These are phyloP conservation scores for Eudyptes chrysolophus DNA, from an alignment of 2,113 vertebrate species.

Conservation along the genomic window DNA sequence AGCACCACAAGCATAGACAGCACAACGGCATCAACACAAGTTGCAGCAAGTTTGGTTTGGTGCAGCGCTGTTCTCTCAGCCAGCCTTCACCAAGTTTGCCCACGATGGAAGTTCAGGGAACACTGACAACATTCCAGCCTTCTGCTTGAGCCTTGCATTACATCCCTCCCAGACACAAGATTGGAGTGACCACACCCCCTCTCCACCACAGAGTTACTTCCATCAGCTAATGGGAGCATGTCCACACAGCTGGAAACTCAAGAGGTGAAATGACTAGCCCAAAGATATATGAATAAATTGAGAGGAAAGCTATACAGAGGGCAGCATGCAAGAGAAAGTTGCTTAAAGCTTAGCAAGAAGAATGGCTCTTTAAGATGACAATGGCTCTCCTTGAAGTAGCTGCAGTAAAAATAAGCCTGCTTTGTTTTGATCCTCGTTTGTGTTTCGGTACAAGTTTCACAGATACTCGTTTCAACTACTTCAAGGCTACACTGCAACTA, in stretches of 20 bases:
- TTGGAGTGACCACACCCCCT: background rate
- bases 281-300: background rate
- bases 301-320: slow-evolving; percentile 11
- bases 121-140: background rate
- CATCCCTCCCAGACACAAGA: background rate
- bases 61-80: background rate
- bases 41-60: background rate
- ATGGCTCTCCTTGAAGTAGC: background rate
- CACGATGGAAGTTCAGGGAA: accelerated
- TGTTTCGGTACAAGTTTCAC: background rate
- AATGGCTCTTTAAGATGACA: slow-evolving; percentile 40
- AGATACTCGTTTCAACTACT: background rate
- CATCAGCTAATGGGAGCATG: background rate
- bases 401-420: slow-evolving; percentile 13
- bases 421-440: slow-evolving; percentile 37
- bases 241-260: background rate
- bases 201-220: background rate
- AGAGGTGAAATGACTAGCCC: background rate
- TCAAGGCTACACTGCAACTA: background rate
- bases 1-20: background rate
- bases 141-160: background rate
- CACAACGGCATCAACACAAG: background rate
- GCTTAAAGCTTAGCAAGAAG: slow-evolving; percentile 31
- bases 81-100: background rate
- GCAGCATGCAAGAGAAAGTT: background rate